A percentile compares a stretch with the other conserved stretches of the same genome.
phyloP scores from a whole-genome alignment of 2,888 invertebrate genomes.

The Oscheius sp. region DNA sequence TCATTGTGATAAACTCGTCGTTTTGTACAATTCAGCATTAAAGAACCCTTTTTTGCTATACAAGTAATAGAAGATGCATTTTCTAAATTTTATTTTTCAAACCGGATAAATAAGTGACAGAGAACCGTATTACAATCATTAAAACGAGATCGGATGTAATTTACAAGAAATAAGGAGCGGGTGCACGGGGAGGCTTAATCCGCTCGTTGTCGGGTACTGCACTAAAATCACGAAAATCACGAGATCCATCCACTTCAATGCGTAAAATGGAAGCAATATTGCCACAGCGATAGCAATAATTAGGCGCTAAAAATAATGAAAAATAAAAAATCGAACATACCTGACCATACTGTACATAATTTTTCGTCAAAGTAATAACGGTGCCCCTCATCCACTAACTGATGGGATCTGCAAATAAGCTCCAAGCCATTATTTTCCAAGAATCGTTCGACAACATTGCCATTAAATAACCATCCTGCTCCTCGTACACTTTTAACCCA shows the following conservation, averaged over 20 bases:
- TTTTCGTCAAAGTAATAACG: conserved; percentile 98
- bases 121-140: background rate
- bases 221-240: conserved; percentile 78
- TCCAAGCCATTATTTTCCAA: conserved; percentile 90
- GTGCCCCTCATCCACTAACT: conserved; percentile 96
- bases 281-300: conserved; percentile 98
- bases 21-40: no score
- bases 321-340: conserved; percentile 73
- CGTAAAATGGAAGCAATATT: conserved; percentile 96
- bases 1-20: no score
- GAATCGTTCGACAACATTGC: conserved; percentile 86
- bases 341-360: conserved; percentile 98
- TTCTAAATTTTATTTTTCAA: background rate
- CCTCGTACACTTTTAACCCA: conserved; percentile 69
- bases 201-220: conserved; percentile 85
- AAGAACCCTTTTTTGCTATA: no score
- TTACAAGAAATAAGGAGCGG: conserved; percentile 29
- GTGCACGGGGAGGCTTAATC: conserved; percentile 6
- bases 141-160: background rate
- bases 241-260: conserved; percentile 74
- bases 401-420: conserved; percentile 96
- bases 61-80: no score
- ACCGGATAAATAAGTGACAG: background rate
- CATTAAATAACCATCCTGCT: conserved; percentile 70
- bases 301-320: conserved; percentile 83